Evolutionary conservation across 2,888 invertebrate species (phyloP).

Genomic region (Ornithoptera alexandrae): DNA sequence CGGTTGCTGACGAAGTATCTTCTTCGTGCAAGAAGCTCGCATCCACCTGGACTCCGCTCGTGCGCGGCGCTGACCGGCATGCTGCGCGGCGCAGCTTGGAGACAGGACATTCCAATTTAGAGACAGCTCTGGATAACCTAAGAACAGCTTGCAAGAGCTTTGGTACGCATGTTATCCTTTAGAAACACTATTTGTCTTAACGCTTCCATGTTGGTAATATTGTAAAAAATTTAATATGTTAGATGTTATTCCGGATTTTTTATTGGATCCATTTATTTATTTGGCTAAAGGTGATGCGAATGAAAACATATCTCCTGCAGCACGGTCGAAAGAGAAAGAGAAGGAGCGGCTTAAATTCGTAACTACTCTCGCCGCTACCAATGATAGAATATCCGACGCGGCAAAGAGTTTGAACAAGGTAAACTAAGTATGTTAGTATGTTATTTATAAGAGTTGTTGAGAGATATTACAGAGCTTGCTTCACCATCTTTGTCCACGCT

Average conservation of each 20-base stretch:
- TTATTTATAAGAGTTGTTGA: too few relatives aligned
- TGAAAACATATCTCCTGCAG: neutral
- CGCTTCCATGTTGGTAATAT: too few relatives aligned
- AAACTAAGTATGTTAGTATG: neutral
- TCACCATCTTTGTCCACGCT: too few relatives aligned
- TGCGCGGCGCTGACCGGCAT: conserved; percentile 2
- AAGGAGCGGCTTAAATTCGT: conserved; percentile 39
- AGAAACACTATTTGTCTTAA: too few relatives aligned
- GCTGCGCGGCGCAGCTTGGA: conserved; percentile 30
- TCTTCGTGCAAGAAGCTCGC: conserved; percentile 35
- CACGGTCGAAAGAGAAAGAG: conserved; percentile 28
- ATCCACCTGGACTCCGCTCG: conserved; percentile 33
- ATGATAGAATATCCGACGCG: conserved; percentile 38
- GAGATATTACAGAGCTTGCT: too few relatives aligned
- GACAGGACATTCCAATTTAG: conserved; percentile 35
- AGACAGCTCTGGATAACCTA: conserved; percentile 37
- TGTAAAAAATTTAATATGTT: too few relatives aligned
- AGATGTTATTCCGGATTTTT: too few relatives aligned
- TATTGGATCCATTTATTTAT: too few relatives aligned
- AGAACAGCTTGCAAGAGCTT: conserved; percentile 35
- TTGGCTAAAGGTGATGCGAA: neutral
- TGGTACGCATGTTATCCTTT: neutral
- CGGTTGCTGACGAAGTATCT: conserved; percentile 37
- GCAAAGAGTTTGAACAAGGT: conserved; percentile 40
- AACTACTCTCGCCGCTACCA: conserved; percentile 35